A percentile compares a stretch with the other conserved stretches of the same genome.
Conservation (phyloP, 1,140 invertebrate species). For the Branchinecta lindahli region DNA sequence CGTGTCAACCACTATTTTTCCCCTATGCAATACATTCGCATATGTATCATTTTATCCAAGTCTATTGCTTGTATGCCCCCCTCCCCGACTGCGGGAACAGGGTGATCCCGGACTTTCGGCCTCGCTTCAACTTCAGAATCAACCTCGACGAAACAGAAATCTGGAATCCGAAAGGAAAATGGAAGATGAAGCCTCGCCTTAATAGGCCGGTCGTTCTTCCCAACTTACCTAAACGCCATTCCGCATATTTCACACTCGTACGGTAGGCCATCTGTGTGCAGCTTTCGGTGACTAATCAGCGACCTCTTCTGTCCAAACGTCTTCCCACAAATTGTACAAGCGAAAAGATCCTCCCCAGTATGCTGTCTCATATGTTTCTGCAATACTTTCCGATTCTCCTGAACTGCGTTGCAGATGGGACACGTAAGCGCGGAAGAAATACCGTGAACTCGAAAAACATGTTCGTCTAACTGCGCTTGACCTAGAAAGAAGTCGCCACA, state of each 20-base stretch:
- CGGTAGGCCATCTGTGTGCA: background rate
- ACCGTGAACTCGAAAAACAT: background rate
- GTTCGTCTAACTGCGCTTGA: background rate
- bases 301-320: background rate
- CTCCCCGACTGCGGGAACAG: too few species aligned
- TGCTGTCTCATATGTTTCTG: background rate
- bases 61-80: too few species aligned
- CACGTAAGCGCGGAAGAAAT: background rate
- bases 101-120: too few species aligned
- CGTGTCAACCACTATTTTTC: too few species aligned
- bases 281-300: background rate
- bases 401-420: background rate
- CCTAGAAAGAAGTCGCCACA: background rate
- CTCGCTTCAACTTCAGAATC: too few species aligned
- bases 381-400: background rate
- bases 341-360: background rate
- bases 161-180: too few species aligned
- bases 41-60: too few species aligned
- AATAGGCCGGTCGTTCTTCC: too few species aligned
- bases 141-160: too few species aligned
- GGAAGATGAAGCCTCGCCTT: too few species aligned
- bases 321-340: background rate
- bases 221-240: background rate
- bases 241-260: background rate
- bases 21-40: too few species aligned